phyloP scores from a whole-genome alignment of 2,797 vertebrate genomes.

The Nannoperca obscura region DNA sequence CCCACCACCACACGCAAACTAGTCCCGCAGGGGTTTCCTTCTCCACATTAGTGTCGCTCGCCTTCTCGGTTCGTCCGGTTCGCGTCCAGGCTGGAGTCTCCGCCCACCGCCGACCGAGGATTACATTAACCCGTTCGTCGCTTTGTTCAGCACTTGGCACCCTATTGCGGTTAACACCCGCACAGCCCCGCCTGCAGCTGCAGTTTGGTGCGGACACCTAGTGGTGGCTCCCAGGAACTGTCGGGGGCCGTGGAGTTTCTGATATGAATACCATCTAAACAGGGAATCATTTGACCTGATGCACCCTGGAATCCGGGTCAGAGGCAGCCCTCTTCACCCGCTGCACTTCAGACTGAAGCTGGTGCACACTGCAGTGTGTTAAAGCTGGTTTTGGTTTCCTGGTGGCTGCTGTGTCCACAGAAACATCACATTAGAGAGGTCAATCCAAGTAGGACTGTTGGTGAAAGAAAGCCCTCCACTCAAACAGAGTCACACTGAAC shows the following conservation, averaged over 20 bases:
- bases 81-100: conserved; percentile 62
- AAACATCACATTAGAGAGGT: background rate
- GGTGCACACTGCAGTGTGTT: too few species aligned
- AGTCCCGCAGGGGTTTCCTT: conserved; percentile 17
- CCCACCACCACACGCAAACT: too few species aligned
- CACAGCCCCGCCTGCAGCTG: too few species aligned
- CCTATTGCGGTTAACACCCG: background rate
- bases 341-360: background rate
- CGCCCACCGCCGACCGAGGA: conserved; percentile 59
- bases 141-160: background rate
- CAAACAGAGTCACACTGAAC: background rate
- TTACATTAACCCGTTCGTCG: conserved; percentile 57
- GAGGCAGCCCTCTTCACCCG: too few species aligned
- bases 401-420: background rate
- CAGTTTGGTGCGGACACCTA: conserved; percentile 12
- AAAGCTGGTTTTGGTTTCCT: background rate
- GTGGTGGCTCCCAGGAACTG: background rate
- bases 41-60: conserved; percentile 29
- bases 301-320: background rate
- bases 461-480: background rate
- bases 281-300: background rate
- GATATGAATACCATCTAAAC: background rate
- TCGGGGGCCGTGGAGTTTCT: background rate
- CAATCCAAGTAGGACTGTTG: background rate
- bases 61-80: conserved; percentile 33